Base-by-base conservation (phyloP, 2,797 vertebrate species). In the Coregonus ussuriensis region DNA sequence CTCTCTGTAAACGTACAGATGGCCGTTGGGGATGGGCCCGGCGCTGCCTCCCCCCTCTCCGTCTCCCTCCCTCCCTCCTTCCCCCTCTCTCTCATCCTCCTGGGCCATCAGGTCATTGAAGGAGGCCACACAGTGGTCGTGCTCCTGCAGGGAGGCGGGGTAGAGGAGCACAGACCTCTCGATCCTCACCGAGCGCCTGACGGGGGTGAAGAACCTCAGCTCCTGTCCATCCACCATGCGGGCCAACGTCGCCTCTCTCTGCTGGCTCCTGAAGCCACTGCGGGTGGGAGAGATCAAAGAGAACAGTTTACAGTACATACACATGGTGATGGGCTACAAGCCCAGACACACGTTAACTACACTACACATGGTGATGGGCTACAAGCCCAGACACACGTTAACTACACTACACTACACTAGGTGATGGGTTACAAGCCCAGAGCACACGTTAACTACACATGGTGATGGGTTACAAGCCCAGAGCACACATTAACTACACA, bases 201-300 rank as follows among this genome's bases (percentile, higher is more conserved):
- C 96, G 0, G 97, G 97, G 0, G 97, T 98, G 82, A 98, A 81
- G 54, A 97, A 93, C 51, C 95, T 96, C 69, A 96, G 33, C 77
- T 94, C 92, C 0, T 85, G 94, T 1, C 93, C 86, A 0, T 92
- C 88, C 35, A 94, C 21, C n/a, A 62, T 1, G 7, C 59, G 69
- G 0, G 37, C 78, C 0, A 80, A 62, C 0, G 89, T 59, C 0
- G 89, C 77, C 62, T 91, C 82, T 53, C 29, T 81, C 75, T 86
- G 86, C 11, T 91, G 90, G 78, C 84, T 89, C 7, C 71, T 81
- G 29, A 82, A 86, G 9, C 91, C 82, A 2, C 93, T 94, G 54
- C 35, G 37, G 6, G 41, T 1, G 7, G 37, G 63, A 66, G 25
- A 70, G 33, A 47, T 16, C 16, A 70, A 1, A 47, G 25, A 13